A percentile compares a stretch with the other conserved stretches of the same genome.
Evolutionary conservation across 1,140 invertebrate species (phyloP).

Genomic region (Drosophila obscura): DNA sequence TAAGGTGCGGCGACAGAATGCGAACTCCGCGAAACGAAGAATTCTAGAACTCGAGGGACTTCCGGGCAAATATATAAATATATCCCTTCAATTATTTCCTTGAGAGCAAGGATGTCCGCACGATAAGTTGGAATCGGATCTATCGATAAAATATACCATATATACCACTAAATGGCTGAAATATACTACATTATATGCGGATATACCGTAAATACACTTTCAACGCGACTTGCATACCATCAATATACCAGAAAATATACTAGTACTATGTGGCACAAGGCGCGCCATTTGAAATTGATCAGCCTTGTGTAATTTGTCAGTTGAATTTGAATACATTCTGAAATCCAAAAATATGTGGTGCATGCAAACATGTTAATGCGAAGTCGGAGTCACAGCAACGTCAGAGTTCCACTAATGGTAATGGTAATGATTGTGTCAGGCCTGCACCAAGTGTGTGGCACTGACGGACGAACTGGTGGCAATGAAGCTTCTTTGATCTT

Average conservation of each 20-base stretch:
- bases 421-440: conserved; percentile 31
- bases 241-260: no score
- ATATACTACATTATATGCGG: no score
- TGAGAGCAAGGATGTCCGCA: no score
- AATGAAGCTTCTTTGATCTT: neutral
- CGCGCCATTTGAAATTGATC: neutral
- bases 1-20: conserved; percentile 37
- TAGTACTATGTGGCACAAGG: no score
- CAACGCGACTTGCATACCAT: no score
- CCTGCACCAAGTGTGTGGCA: neutral
- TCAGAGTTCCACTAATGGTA: conserved; percentile 37
- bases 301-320: neutral
- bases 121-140: no score
- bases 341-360: conserved; percentile 14
- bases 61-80: no score
- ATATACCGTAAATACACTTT: no score
- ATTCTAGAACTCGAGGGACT: no score
- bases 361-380: conserved; percentile 57
- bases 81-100: no score
- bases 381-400: conserved; percentile 9
- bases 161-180: no score
- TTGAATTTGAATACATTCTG: neutral
- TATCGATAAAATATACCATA: no score
- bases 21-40: neutral
- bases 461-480: neutral